phyloP scores from a whole-genome alignment of 2,888 invertebrate species.

The Leptodirus hochenwartii region DNA sequence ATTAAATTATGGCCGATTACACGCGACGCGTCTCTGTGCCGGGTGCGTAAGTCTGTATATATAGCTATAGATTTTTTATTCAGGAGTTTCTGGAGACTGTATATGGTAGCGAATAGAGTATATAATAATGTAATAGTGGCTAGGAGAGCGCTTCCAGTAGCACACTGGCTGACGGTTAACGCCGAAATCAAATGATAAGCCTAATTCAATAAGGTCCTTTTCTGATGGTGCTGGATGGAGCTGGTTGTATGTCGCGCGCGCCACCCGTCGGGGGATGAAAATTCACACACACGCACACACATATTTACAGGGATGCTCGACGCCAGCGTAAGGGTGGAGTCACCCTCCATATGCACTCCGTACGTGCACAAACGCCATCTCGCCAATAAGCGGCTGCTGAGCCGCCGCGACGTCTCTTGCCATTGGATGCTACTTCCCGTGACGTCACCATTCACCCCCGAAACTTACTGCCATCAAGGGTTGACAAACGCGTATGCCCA shows the following conservation, averaged over 20 bases:
- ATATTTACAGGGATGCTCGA: slow-evolving; percentile 18
- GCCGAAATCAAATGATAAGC: slow-evolving; percentile 53
- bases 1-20: slow-evolving; percentile 32
- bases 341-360: slow-evolving; percentile 19
- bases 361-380: slow-evolving; percentile 8
- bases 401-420: neutral
- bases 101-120: too few species aligned
- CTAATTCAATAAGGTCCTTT: slow-evolving; percentile 55
- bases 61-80: too few species aligned
- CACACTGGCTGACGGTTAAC: slow-evolving; percentile 30
- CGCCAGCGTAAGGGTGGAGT: slow-evolving; percentile 16
- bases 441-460: slow-evolving; percentile 21
- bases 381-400: slow-evolving; percentile 1
- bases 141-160: slow-evolving; percentile 6
- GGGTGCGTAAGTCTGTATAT: too few species aligned
- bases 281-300: slow-evolving; percentile 11
- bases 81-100: too few species aligned
- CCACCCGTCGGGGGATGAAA: slow-evolving; percentile 20
- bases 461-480: slow-evolving; percentile 16
- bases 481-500: slow-evolving; percentile 7
- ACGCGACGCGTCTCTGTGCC: too few species aligned
- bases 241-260: slow-evolving; percentile 26
- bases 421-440: slow-evolving; percentile 12
- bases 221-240: slow-evolving; percentile 30
- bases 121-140: too few species aligned